A percentile compares a stretch with the other conserved stretches of the same genome.
phyloP scores from a whole-genome alignment of 2,113 vertebrate genomes.

The Ciconia stormi region DNA sequence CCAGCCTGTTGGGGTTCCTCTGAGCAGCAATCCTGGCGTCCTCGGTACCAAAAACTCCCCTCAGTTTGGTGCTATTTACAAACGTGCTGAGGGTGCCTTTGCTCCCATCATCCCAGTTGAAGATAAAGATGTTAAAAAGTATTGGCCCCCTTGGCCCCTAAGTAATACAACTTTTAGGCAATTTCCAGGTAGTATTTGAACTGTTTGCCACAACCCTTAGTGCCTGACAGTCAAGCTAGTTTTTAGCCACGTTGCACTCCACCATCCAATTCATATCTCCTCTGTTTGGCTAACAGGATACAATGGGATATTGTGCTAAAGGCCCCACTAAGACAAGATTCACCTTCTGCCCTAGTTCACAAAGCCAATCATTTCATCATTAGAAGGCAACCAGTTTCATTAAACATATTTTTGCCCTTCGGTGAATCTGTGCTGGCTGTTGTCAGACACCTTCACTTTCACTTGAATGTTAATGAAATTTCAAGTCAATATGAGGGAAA shows the following conservation, averaged over 20 bases:
- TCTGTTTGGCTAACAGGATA: background rate
- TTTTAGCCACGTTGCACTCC: background rate
- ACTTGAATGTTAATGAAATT: background rate
- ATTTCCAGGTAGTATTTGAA: background rate
- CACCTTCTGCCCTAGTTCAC: background rate
- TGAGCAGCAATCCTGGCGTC: background rate
- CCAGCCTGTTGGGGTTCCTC: background rate
- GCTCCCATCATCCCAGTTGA: background rate
- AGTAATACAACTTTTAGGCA: background rate
- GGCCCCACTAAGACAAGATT: background rate
- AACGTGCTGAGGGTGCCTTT: background rate
- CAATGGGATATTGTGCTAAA: background rate
- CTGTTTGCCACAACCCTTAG: background rate
- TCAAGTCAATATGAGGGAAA: background rate
- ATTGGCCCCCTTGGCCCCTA: fast-evolving
- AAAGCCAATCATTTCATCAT: background rate
- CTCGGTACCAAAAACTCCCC: background rate
- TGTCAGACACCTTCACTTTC: background rate
- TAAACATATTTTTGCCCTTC: background rate
- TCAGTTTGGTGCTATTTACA: background rate
- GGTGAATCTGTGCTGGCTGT: background rate
- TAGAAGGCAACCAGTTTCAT: background rate
- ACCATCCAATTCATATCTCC: background rate
- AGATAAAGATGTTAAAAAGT: background rate
- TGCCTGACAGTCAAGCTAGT: background rate